Base-by-base conservation (phyloP, 2,797 vertebrate species). In the Cirrhinus molitorella region DNA sequence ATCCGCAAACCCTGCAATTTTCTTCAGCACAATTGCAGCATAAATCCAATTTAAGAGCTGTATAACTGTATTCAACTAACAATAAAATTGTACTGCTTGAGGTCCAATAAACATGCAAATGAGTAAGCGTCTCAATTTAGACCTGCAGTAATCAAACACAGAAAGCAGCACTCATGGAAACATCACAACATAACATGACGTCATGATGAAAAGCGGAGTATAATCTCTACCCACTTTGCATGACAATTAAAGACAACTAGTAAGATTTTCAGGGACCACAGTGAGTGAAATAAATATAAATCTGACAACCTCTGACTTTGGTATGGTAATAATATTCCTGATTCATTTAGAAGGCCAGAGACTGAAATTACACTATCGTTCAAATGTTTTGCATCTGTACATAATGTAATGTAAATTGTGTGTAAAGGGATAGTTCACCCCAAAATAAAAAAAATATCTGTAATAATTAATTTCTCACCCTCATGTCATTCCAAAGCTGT, bases 91-190 rank as follows among this genome's bases (percentile, higher is more conserved):
- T 31, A 49, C 67, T 67, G 59, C 19, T 43, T 55, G 28, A 71
- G 6, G 34, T 45, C 51, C 84, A 83, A 87, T 88, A 67, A 82
- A 82, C 71, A 88, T 89, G 78, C 70, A 87, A 73, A 85, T 81
- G 21, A 72, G 11, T 34, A 55, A 21, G 47, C 17, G 49, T 45
- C 40, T 65, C 63, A 66, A 21, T 66, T 80, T 47, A 73, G 47
- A 37, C 21, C 3, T 34, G 55, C 78, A 83, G 68, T 85, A 85
- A 90, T 85, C 81, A 81, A 81, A 80, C 47, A 70, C 61, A 49
- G 71, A 51, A 34, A 81, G 83, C 40, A 66, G 67, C 9, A 31
- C 34, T 80, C 57, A 57, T 21, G 19, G 45, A 28, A 67, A 28
- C 34, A 67, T 73, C 72, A 45, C 45, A 63, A 57, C 16, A 51